Evolutionary conservation across 2,888 invertebrate genomes (phyloP), one percentile per base, ranked within the genome.

Genomic region (Imbricaverruca yamaguchii): DNA sequence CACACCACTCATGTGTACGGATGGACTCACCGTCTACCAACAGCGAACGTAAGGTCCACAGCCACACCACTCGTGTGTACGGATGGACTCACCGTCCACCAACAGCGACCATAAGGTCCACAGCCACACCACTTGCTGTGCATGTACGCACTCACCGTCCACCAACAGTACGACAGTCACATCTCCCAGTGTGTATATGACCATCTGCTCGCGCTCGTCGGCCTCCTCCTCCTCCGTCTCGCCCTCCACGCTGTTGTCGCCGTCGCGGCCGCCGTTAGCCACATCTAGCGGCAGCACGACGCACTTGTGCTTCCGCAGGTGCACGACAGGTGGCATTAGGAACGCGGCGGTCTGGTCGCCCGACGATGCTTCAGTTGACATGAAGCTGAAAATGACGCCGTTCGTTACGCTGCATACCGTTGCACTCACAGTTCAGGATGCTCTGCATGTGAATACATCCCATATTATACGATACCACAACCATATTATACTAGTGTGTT

Each of bases 291-390:
- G 74, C 74, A 55, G 74, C 7, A 55, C 55, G 2, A 1, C 55
- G 74, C 74, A 74, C 53, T 55, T 74, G 74, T 74, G 74, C 55
- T 74, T 53, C 53, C 74, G 74, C 74, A 74, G 18, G 18, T 74
- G 74, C 9, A 74, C 74, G 74, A 74, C 11, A 55, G 74, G 74
- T 21, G 74, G 74, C 74, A 55, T 18, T 15, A 74, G 21, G 21
- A 53, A 74, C 53, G 18, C 13, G 3, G 53, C 74, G 9, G 53
- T 6, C 9, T 39, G 18, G 15, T 55, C 55, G 21, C 74, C 74
- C 0, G 74, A 53, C 10, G 65, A 4, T 9, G 74, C 53, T 23
- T 74, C 74, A 3, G 74, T 74, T 4, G 74, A 74, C 74, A 74
- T 74, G 74, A 74, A 74, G 7, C 74, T 74, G n/a, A 63, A 21